A percentile compares a stretch with the other conserved stretches of the same genome.
Evolutionary conservation across 2,888 invertebrate species (phyloP).

Genomic region (Herminia tarsipennalis): DNA sequence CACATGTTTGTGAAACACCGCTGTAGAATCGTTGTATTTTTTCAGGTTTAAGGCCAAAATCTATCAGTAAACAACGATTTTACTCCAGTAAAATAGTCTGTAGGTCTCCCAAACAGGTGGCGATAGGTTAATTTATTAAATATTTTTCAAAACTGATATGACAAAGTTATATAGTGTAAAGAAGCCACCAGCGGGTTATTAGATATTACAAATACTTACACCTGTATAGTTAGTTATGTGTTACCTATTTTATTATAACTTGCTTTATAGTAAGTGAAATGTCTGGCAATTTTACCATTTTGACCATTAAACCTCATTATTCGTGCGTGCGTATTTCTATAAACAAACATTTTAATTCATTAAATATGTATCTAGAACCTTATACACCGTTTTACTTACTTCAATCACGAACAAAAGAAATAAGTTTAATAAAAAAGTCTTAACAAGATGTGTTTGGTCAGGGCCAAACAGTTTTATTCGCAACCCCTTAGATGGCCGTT

Average conservation of each 20-base stretch:
- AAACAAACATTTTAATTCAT: conserved; percentile 9
- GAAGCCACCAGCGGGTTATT: too few species aligned
- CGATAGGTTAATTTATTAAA: too few species aligned
- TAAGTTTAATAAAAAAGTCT: conserved; percentile 3
- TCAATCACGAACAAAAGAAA: conserved; percentile 12
- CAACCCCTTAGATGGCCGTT: conserved; percentile 76
- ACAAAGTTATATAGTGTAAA: too few species aligned
- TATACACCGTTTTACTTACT: conserved; percentile 6
- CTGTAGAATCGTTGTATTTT: too few species aligned
- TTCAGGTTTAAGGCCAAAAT: too few species aligned
- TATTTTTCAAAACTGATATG: too few species aligned
- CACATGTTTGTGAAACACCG: too few species aligned
- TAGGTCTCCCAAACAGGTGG: too few species aligned
- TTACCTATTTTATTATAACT: not conserved
- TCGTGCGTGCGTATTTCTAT: conserved; percentile 10
- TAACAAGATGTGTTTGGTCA: conserved; percentile 34
- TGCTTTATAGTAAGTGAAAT: not conserved
- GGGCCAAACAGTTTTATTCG: conserved; percentile 66
- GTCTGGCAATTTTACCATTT: not conserved
- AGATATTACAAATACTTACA: not conserved
- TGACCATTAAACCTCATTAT: conserved; percentile 6
- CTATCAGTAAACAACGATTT: too few species aligned
- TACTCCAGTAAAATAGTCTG: too few species aligned
- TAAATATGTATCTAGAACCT: conserved; percentile 11
- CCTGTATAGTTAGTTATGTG: not conserved